Evolutionary conservation across 92 coral and sea anemone species (phyloP).

Genomic region (Bergia puertoricense): DNA sequence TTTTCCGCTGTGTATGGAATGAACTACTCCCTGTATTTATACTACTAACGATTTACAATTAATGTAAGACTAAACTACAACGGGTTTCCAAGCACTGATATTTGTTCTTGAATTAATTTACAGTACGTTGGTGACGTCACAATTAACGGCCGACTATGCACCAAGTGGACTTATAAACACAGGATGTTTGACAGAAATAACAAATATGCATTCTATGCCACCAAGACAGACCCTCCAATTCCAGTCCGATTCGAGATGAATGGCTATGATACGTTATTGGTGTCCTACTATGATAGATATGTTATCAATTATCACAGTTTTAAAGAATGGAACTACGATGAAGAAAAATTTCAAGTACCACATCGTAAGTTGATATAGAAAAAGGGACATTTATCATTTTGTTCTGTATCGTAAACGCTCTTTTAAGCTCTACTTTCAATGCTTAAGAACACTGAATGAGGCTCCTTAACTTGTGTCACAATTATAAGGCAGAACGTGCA

Average conservation of each 20-base stretch:
- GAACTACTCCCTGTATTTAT: too few relatives aligned
- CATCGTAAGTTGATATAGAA: conserved; percentile 66
- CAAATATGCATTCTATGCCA: conserved; percentile 81
- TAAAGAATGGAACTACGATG: conserved; percentile 76
- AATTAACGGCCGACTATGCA: conserved; percentile 72
- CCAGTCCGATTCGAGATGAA: conserved; percentile 92
- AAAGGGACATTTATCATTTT: too few relatives aligned
- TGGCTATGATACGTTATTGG: conserved; percentile 91
- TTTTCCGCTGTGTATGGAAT: too few relatives aligned
- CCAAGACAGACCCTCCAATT: conserved; percentile 79
- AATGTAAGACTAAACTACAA: too few relatives aligned
- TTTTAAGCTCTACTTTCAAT: too few relatives aligned
- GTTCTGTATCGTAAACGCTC: too few relatives aligned
- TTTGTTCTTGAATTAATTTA: background rate
- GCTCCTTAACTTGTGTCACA: too few relatives aligned
- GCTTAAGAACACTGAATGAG: too few relatives aligned
- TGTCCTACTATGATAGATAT: conserved; percentile 92
- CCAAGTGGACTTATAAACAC: conserved; percentile 77
- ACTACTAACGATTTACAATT: too few relatives aligned
- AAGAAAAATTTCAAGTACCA: conserved; percentile 63
- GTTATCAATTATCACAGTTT: conserved; percentile 81
- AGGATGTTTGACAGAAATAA: conserved; percentile 76
- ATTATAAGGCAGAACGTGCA: too few relatives aligned
- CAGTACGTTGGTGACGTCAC: conserved; percentile 81
- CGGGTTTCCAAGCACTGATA: background rate